phyloP scores from a whole-genome alignment of 2,888 invertebrate genomes.

The Dynastes hyllus region DNA sequence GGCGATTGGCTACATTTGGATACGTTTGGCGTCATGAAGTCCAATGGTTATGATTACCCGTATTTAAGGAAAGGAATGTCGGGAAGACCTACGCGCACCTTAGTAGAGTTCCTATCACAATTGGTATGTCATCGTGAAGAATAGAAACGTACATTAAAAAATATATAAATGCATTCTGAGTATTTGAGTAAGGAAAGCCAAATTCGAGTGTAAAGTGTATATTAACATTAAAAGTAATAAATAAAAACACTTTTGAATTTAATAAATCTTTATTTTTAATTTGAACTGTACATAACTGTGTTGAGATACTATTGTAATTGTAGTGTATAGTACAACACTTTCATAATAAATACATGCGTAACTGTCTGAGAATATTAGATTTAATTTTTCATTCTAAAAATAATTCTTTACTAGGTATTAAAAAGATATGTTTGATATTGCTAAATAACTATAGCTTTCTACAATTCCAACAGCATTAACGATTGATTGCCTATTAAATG shows the following conservation, averaged over 20 bases:
- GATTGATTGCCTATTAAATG: slow-evolving; percentile 11
- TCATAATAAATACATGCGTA: slow-evolving; percentile 38
- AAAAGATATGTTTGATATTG: slow-evolving; percentile 42
- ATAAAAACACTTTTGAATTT: slow-evolving; percentile 26
- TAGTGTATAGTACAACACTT: slow-evolving; percentile 30
- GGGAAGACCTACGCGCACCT: slow-evolving; percentile 84
- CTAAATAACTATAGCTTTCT: slow-evolving; percentile 16
- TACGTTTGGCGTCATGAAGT: slow-evolving; percentile 83
- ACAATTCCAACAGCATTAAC: slow-evolving; percentile 23
- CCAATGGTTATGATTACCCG: slow-evolving; percentile 76
- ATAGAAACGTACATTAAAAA: slow-evolving; percentile 24
- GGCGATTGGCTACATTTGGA: slow-evolving; percentile 88
- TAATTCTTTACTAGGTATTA: slow-evolving; percentile 33
- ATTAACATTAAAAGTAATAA: slow-evolving; percentile 29
- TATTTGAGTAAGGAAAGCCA: slow-evolving; percentile 17
- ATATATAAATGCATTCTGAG: slow-evolving; percentile 30
- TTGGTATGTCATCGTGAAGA: slow-evolving; percentile 71
- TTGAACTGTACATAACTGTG: slow-evolving; percentile 35
- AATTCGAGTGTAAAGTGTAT: slow-evolving; percentile 35
- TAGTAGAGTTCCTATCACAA: slow-evolving; percentile 82
- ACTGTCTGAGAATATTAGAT: slow-evolving; percentile 30
- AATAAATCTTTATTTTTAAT: slow-evolving; percentile 33
- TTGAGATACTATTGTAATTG: slow-evolving; percentile 24
- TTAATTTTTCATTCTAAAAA: slow-evolving; percentile 42
- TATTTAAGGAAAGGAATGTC: slow-evolving; percentile 81